Evolutionary conservation across 1,140 invertebrate genomes (phyloP), one percentile per base, ranked within the genome.

Genomic region (Drosophila bifasciata): DNA sequence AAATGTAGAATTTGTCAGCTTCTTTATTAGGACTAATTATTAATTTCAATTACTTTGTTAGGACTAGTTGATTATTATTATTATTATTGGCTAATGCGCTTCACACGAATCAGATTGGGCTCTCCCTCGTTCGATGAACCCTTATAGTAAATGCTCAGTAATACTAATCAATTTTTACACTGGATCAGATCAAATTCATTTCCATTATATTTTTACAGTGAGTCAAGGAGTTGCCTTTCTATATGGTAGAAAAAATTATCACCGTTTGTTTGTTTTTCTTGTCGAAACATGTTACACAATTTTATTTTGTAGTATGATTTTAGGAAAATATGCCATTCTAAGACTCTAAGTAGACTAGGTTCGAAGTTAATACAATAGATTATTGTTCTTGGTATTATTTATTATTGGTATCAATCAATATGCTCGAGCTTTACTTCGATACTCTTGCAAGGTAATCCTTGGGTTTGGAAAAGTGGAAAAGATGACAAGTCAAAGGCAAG

Each of bases 281-380:
- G 36, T 62, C 68, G 44, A 76, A 75, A 76, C 48, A 60, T 32
- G 56, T 53, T 67, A 36, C 36, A 61, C 40, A 61, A 28, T 62
- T 48, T 55, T 23, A 55, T 45, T 69, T 76, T 53, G 36, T 77
- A 84, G 77, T 86, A 86, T 64, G 81, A 63, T 60, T 75, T 52
- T 86, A 86, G 83, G 83, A 86, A 86, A 86, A 86, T 86, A 86
- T 68, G 83, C 83, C 83, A 62, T 86, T 85, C 74, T 85, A 85
- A 81, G 64, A 71, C 48, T 68, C 77, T 85, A 85, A 86, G 73
- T 81, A 88, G 83, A 88, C 83, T 88, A 86, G 83, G 56, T 73
- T 71, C 44, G 70, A 81, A 83, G 81, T 76, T 83, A 88, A 62
- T 88, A 86, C 83, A 86, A 88, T 86, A 86, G 83, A 86, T 86